These are phyloP conservation scores for Troides aeacus DNA, from an alignment of 2,888 invertebrate species.

Conservation along the genomic window DNA sequence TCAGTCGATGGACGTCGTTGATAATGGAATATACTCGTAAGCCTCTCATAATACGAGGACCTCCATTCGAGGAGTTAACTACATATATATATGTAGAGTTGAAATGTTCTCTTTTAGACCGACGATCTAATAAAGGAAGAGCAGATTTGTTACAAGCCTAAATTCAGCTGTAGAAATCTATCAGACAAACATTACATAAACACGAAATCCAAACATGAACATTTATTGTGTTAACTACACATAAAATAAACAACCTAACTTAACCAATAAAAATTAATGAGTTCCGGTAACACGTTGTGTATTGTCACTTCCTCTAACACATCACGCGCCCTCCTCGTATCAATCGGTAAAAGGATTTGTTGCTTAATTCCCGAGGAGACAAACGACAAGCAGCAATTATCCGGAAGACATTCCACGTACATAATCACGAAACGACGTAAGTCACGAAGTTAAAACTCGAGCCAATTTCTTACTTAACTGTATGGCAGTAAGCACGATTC, in stretches of 20 bases:
- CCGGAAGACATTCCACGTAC: conserved; percentile 53
- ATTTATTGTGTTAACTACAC: too few species aligned
- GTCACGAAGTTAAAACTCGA: conserved; percentile 35
- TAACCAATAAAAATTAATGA: conserved; percentile 65
- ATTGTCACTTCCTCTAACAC: conserved; percentile 27
- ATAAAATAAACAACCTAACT: not conserved
- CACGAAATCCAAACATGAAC: too few species aligned
- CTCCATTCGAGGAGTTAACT: too few species aligned
- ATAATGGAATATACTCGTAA: too few species aligned
- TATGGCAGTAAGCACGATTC: conserved; percentile 42
- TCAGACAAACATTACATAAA: too few species aligned
- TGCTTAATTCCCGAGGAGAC: conserved; percentile 75
- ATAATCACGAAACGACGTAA: conserved; percentile 37
- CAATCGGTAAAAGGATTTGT: conserved; percentile 76
- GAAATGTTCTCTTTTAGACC: too few species aligned
- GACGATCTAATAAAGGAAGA: too few species aligned
- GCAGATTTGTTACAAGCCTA: too few species aligned
- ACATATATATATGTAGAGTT: too few species aligned
- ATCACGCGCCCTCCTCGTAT: conserved; percentile 55
- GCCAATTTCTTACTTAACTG: conserved; percentile 44
- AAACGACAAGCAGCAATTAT: conserved; percentile 77
- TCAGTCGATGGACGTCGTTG: too few species aligned
- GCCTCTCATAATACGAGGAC: too few species aligned
- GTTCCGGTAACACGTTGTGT: conserved; percentile 39
- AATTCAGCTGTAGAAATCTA: too few species aligned